Evolutionary conservation across 2,797 vertebrate species (phyloP), one percentile per base, ranked within the genome.

Genomic region (Triplophysa bombifrons): DNA sequence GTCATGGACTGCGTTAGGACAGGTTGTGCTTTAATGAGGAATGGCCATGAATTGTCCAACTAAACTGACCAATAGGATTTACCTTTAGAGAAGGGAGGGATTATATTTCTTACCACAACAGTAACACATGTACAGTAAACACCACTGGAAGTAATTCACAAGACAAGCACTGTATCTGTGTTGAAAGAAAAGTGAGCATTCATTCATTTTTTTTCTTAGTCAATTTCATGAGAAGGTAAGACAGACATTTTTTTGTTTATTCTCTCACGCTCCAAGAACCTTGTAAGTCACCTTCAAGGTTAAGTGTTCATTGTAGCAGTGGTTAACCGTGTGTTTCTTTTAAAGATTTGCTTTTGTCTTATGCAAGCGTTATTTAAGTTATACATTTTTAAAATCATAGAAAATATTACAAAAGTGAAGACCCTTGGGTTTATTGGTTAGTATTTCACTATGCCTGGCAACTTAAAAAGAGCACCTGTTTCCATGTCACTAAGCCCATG

Each of bases 61-160:
- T 69, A 65, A 80, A 66, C 46, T 8, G 22, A 20, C 72, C 84
- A 80, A 71, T 67, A 48, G 56, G 34, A 55, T 56, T 65, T 3
- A 46, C 19, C 20, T 9, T 25, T 16, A 44, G 1, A 38, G 69
- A 44, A 16, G n/a, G 53, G 68, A 56, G 41, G 74, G 46, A n/a
- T 38, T 69, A 30, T 17, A 71, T 61, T 63, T 68, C n/a, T 50
- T n/a, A 27, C 27, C 80, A 76, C 73, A 68, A 44, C 71, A 72
- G 71, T 53, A 25, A 25, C 20, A 46, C 41, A 46, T 46, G 41
- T 73, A 38, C 5, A 38, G 63, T 76, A 64, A 84, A 79, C n/a
- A 73, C 27, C 61, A 63, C 25, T 48, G 34, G 55, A 61, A 53
- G n/a, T 34, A 25, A 58, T 56, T 1, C 4, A 66, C 22, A 9